Base-by-base conservation (phyloP, 2,113 vertebrate species). In the Pelecanoides urinatrix region DNA sequence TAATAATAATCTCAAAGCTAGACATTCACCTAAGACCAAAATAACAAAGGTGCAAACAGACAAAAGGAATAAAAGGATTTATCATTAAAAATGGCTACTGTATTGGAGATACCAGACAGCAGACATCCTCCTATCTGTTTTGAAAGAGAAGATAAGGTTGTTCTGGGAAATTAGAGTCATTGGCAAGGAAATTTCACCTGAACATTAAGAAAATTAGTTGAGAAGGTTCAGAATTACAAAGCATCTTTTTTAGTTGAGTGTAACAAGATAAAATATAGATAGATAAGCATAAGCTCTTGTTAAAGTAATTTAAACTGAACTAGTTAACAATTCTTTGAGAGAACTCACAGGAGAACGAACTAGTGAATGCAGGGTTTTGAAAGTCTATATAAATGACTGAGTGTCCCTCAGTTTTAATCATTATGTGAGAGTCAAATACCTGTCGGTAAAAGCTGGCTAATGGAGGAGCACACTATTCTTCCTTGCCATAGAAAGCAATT, bases 41-140 rank as follows among this genome's bases (percentile, higher is more conserved):
- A 66, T 67, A 96, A 89, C 76, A 89, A 87, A 89, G 83, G 88
- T 82, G 34, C 68, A 86, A 91, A 82, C 45, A 92, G 74, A 90
- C 63, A 95, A 95, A 87, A 96, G 71, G 66, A 92, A 85, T 75
- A 88, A 84, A 92, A 83, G 91, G 36, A 95, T 92, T 92, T 95
- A 79, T 88, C 74, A 73, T 70, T 91, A 73, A 59, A 77, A 94
- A 70, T 16, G 30, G 55, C 32, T 90, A 42, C 87, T 80, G 50
- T 77, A 29, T 22, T 61, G 77, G 87, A 92, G 63, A 85, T 32
- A 78, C 9, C 40, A 94, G 83, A 44, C 30, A 91, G 84, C 45
- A 97, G 87, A 53, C 75, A 94, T n/a, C 38, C 80, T 78, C 80
- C 73, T 80, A 32, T 58, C 79, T 87, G 45, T 65, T 94, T 76